A percentile compares a stretch with the other conserved stretches of the same genome.
Evolutionary conservation across 2,113 vertebrate genomes (phyloP).

Genomic region (Camarhynchus parvulus): DNA sequence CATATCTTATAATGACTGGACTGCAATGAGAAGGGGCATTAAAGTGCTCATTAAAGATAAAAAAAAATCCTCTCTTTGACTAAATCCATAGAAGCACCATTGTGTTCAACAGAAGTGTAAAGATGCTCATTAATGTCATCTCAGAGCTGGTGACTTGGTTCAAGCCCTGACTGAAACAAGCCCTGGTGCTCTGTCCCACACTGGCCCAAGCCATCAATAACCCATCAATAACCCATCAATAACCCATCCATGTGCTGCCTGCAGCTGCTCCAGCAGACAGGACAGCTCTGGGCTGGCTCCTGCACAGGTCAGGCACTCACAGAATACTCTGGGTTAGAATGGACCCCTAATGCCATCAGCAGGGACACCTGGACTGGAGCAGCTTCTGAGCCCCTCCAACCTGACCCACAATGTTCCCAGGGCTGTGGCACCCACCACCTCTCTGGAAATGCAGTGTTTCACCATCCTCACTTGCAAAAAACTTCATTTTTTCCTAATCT

Average conservation of each 20-base stretch:
- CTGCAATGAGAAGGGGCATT: background rate
- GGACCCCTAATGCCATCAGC: rapidly evolving
- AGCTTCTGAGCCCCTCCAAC: background rate
- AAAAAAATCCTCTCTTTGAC: background rate
- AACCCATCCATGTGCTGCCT: too few species aligned
- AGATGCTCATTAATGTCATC: background rate
- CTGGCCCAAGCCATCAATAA: background rate
- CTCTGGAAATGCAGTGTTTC: background rate
- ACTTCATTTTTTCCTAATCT: background rate
- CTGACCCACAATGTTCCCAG: rapidly evolving
- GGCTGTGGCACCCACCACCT: background rate
- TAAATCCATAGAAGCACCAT: background rate
- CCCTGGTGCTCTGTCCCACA: background rate
- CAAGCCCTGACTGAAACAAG: background rate
- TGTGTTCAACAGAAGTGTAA: background rate
- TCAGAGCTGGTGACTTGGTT: background rate
- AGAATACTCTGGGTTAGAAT: background rate
- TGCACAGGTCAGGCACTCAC: background rate
- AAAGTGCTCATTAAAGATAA: background rate
- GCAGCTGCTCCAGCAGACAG: background rate
- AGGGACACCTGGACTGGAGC: background rate
- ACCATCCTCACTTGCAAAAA: background rate
- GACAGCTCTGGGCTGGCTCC: background rate
- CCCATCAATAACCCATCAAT: too few species aligned
- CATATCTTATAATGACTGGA: background rate